These are phyloP conservation scores for Tamias sibiricus DNA, from an alignment of 2,113 vertebrate species.

Conservation along the genomic window DNA sequence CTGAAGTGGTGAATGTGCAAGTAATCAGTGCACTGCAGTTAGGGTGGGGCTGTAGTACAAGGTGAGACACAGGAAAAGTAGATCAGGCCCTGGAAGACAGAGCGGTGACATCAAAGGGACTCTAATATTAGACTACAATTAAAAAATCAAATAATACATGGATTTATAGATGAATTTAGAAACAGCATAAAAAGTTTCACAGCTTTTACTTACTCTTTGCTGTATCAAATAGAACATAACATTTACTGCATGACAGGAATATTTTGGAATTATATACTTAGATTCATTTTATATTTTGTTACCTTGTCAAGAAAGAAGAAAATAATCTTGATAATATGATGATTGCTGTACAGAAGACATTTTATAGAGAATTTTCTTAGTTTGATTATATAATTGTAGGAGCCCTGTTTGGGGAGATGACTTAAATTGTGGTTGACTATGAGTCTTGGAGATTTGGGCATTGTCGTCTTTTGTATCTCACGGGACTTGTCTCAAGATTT, in stretches of 20 bases:
- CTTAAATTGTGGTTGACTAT: too few species aligned
- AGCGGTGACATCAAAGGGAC: background rate
- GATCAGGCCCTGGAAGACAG: background rate
- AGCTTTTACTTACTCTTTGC: background rate
- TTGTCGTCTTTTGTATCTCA: too few species aligned
- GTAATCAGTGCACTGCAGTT: background rate
- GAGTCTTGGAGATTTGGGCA: too few species aligned
- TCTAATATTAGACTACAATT: background rate
- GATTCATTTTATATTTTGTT: background rate
- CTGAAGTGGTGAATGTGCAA: too few species aligned
- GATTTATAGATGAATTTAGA: background rate
- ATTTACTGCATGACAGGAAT: background rate
- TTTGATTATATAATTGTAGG: too few species aligned
- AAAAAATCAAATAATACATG: background rate
- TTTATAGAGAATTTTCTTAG: background rate
- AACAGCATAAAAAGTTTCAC: background rate
- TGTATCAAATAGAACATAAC: background rate
- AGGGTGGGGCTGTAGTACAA: fast-evolving
- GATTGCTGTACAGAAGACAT: background rate
- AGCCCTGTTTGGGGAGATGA: too few species aligned
- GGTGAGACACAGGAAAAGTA: background rate
- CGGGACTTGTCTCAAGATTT: too few species aligned
- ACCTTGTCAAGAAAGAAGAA: background rate
- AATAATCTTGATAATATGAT: background rate
- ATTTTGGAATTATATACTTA: background rate